phyloP scores from a whole-genome alignment of 1,140 invertebrate species.

The Drosophila rufa region DNA sequence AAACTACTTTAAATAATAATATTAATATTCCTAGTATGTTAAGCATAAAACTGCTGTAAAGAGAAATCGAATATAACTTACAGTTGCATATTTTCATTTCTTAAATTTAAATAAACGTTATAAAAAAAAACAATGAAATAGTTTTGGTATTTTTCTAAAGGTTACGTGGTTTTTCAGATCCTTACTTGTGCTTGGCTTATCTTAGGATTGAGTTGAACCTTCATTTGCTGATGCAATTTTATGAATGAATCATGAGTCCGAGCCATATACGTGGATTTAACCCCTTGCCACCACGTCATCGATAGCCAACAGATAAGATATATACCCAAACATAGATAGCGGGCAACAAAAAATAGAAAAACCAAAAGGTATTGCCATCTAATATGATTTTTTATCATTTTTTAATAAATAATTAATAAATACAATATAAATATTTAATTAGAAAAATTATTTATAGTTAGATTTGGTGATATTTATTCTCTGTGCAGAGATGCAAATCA shows the following conservation, averaged over 20 bases:
- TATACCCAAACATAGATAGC: neutral
- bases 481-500: neutral
- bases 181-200: neutral
- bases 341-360: neutral
- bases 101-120: neutral
- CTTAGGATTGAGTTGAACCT: neutral
- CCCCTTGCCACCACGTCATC: conserved; percentile 19
- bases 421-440: neutral
- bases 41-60: conserved; percentile 7
- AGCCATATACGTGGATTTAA: conserved; percentile 19
- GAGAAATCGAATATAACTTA: conserved; percentile 8
- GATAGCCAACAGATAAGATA: conserved; percentile 22
- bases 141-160: neutral
- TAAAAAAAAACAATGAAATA: neutral
- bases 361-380: neutral
- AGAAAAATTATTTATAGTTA: neutral
- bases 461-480: neutral
- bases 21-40: neutral
- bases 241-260: neutral
- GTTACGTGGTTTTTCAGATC: neutral
- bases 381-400: neutral
- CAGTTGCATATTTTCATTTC: neutral
- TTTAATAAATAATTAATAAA: no score
- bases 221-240: conserved; percentile 10
- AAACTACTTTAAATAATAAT: neutral